Percentiles rank a stretch among this genome's conserved stretches.
These are phyloP conservation scores for Trypoxylus dichotomus DNA, from an alignment of 1,140 invertebrate species.

Conservation along the genomic window DNA sequence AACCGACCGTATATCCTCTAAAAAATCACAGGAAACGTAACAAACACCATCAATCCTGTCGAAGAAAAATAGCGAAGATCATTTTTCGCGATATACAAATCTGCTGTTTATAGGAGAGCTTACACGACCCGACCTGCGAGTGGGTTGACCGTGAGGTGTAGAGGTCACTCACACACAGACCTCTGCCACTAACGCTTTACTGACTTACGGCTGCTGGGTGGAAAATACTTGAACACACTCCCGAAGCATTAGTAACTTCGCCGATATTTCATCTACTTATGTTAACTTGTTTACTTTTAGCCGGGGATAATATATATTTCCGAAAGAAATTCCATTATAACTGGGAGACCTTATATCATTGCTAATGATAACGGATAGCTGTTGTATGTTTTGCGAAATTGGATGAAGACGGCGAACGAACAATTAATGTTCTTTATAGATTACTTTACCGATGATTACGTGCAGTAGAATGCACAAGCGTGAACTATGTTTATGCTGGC, in stretches of 20 bases:
- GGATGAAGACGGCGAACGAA: background rate
- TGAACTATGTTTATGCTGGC: no score
- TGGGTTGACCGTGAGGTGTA: background rate
- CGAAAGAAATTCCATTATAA: constrained; percentile 21
- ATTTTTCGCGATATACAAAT: constrained; percentile 7
- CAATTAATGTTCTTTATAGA: background rate
- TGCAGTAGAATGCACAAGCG: no score
- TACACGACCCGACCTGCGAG: background rate
- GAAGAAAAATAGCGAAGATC: background rate
- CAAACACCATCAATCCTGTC: background rate
- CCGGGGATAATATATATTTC: constrained; percentile 23
- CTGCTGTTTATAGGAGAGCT: background rate
- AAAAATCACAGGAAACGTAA: background rate
- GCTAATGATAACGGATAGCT: constrained; percentile 2
- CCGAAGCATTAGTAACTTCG: constrained; percentile 27
- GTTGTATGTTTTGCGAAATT: background rate
- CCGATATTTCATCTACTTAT: constrained; percentile 31
- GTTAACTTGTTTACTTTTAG: constrained; percentile 32
- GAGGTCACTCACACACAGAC: background rate
- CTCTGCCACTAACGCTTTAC: background rate
- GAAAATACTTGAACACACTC: constrained; percentile 23
- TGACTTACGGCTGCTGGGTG: constrained; percentile 19
- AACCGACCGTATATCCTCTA: background rate
- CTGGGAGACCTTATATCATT: background rate
- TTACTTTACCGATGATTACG: background rate